These are phyloP conservation scores for Melanotaenia parkinsoni DNA, from an alignment of 2,797 vertebrate species.

Conservation along the genomic window DNA sequence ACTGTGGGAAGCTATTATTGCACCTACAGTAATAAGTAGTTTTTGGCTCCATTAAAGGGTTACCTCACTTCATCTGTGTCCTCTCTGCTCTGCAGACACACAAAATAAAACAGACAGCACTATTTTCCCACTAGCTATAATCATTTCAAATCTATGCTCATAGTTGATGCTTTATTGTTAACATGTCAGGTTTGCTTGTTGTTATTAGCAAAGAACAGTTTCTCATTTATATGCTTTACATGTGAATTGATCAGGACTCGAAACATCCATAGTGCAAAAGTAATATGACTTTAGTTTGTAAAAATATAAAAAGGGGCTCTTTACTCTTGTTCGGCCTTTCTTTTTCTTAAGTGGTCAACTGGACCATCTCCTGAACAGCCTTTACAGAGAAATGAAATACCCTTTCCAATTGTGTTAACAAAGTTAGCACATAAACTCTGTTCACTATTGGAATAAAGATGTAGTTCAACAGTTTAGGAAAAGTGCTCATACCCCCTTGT, in stretches of 20 bases:
- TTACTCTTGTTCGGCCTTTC: not conserved
- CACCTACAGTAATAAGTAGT: not conserved
- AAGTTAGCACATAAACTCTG: not conserved
- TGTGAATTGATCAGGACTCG: not conserved
- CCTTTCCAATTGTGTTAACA: not conserved
- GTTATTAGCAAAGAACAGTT: not conserved
- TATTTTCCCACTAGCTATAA: not conserved
- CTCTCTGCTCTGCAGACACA: not conserved
- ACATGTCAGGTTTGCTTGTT: not conserved
- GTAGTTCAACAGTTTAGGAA: not conserved
- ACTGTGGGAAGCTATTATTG: not conserved
- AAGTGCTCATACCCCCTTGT: not conserved
- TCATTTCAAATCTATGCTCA: not conserved
- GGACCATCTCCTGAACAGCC: not conserved
- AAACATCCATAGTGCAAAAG: not conserved
- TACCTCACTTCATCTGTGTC: not conserved
- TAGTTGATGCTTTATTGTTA: not conserved
- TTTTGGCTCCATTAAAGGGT: not conserved
- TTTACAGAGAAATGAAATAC: not conserved
- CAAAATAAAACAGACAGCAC: not conserved
- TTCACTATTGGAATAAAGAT: not conserved
- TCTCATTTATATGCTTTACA: not conserved
- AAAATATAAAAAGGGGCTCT: not conserved
- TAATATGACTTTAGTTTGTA: not conserved
- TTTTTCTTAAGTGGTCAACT: not conserved